phyloP scores from a whole-genome alignment of 35 echinoderm and acorn worm species.

The Apostichopus parvimensis region DNA sequence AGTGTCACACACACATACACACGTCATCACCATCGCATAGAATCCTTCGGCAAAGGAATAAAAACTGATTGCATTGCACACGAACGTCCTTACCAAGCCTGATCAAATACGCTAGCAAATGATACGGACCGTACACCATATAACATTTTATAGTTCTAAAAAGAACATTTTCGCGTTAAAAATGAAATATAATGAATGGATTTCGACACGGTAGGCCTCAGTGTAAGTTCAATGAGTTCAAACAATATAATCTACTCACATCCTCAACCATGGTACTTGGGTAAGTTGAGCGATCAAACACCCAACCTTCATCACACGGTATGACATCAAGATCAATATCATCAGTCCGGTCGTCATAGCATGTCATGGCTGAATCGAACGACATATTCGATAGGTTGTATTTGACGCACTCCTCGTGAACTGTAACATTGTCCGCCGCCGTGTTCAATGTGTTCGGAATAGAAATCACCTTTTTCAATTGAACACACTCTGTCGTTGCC shows the following conservation, averaged over 20 bases:
- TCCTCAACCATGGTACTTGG: slow-evolving; percentile 13
- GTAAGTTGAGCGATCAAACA: not conserved
- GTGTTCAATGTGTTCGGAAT: not conserved
- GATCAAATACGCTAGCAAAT: no score
- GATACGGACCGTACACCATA: no score
- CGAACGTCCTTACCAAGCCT: no score
- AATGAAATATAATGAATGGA: no score
- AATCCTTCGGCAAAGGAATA: no score
- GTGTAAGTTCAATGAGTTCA: no score
- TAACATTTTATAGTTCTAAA: no score
- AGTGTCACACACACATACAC: no score
- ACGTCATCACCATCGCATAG: no score
- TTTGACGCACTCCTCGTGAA: not conserved
- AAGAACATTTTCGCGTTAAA: no score
- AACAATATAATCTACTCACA: not conserved
- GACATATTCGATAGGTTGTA: not conserved
- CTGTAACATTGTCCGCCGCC: not conserved
- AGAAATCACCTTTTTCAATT: not conserved
- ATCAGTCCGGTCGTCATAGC: not conserved
- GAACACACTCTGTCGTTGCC: not conserved
- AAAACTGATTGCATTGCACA: no score
- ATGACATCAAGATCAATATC: not conserved
- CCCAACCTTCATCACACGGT: slow-evolving; percentile 15
- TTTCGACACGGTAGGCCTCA: no score
- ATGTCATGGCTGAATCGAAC: not conserved